Evolutionary conservation across 2,113 vertebrate genomes (phyloP).

Genomic region (Megaleporinus macrocephalus): DNA sequence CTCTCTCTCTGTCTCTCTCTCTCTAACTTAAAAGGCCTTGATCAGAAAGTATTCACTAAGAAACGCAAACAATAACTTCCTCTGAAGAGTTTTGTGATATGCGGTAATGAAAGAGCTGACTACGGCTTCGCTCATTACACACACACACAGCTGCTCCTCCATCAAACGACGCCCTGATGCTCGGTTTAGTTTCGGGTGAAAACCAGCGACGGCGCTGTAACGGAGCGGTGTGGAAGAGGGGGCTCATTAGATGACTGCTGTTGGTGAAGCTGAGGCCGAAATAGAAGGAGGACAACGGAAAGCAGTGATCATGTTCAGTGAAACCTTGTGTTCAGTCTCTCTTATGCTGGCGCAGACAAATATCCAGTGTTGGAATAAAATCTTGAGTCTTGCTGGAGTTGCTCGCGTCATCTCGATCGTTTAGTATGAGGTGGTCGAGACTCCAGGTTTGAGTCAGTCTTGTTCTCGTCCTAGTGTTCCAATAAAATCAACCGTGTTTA

Average conservation of each 20-base stretch:
- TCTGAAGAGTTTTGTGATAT: background rate
- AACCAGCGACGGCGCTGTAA: background rate
- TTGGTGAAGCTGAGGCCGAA: background rate
- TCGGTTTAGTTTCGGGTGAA: background rate
- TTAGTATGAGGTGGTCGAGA: no score
- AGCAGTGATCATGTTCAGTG: constrained; percentile 21
- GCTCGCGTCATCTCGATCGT: no score
- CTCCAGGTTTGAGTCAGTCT: no score
- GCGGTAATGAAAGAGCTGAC: constrained; percentile 31
- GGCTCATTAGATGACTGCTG: background rate
- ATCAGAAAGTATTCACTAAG: constrained; percentile 2
- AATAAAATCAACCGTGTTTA: no score
- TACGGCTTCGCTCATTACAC: background rate
- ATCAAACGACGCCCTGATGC: constrained; percentile 7
- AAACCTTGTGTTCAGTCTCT: background rate
- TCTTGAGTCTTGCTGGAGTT: no score
- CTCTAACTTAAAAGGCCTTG: background rate
- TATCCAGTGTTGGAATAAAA: no score
- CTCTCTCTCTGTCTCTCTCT: constrained; percentile 5
- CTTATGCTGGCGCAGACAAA: no score
- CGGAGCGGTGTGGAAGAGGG: background rate
- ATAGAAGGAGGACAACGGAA: background rate
- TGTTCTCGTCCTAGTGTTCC: no score
- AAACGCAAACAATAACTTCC: constrained; percentile 22
- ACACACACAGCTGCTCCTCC: background rate